phyloP scores from a whole-genome alignment of 1,140 invertebrate genomes.

The Drosophila ficusphila region DNA sequence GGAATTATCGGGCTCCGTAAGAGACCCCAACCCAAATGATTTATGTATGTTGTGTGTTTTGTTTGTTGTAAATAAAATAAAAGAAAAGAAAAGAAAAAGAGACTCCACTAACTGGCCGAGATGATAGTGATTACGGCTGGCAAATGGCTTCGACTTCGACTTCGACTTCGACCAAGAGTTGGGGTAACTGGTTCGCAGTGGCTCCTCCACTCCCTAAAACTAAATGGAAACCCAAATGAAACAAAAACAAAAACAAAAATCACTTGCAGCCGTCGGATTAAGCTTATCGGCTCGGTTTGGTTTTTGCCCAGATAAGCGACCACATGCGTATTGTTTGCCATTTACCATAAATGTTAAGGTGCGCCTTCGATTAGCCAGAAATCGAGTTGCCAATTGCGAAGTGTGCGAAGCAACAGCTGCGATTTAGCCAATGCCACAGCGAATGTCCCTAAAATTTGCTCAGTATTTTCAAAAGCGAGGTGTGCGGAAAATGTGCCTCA shows the following conservation, averaged over 20 bases:
- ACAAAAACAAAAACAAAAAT: constrained; percentile 19
- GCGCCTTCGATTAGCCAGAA: constrained; percentile 23
- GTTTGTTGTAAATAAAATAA: constrained; percentile 23
- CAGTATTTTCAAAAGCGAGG: no score
- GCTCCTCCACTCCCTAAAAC: neutral
- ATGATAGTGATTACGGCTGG: constrained; percentile 40
- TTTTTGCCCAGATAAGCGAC: constrained; percentile 11
- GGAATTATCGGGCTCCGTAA: constrained; percentile 25
- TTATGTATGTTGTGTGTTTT: no score
- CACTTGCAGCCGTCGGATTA: constrained; percentile 37
- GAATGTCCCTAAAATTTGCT: no score
- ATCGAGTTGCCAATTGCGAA: neutral
- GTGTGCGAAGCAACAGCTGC: constrained; percentile 14
- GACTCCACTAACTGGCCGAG: constrained; percentile 18
- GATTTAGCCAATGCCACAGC: constrained; percentile 1
- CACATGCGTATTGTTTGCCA: constrained; percentile 9
- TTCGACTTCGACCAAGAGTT: constrained; percentile 10
- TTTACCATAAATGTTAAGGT: constrained; percentile 5
- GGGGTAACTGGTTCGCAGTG: constrained; percentile 21
- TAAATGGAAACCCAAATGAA: neutral
- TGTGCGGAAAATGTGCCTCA: no score
- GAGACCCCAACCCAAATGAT: constrained; percentile 46
- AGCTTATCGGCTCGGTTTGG: constrained; percentile 58
- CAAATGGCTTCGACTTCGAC: constrained; percentile 38
- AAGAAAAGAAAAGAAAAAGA: neutral